A percentile compares a stretch with the other conserved stretches of the same genome.
Evolutionary conservation across 1,140 invertebrate species (phyloP).

Genomic region (Papilio polytes): DNA sequence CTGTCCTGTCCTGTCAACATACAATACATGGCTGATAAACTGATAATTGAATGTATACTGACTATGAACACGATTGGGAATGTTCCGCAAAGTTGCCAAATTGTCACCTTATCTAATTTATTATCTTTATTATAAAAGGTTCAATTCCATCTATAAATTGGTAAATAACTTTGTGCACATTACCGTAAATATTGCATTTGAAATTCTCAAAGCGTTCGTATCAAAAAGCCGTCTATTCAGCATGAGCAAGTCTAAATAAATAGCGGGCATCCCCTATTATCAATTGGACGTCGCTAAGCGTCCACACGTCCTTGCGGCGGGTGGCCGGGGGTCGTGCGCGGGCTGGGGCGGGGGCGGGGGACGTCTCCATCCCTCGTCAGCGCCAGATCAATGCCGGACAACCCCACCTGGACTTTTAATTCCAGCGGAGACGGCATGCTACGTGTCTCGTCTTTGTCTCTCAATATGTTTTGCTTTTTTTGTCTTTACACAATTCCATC

Average conservation of each 20-base stretch:
- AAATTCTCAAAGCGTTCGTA: conserved; percentile 28
- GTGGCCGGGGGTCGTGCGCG: conserved; percentile 35
- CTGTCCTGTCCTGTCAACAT: neutral
- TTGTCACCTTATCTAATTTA: no score
- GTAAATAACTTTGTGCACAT: neutral
- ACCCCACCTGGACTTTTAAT: conserved; percentile 77
- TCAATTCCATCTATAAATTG: neutral
- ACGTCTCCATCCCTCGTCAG: conserved; percentile 62
- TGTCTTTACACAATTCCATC: conserved; percentile 38
- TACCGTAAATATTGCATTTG: conserved; percentile 12
- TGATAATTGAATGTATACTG: neutral
- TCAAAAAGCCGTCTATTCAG: conserved; percentile 39
- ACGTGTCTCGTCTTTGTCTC: conserved; percentile 50
- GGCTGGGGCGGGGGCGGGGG: conserved; percentile 45
- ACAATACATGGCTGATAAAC: neutral
- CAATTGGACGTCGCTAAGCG: conserved; percentile 67
- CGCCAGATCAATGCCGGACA: conserved; percentile 74
- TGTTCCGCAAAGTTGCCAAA: neutral
- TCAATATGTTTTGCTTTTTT: conserved; percentile 42
- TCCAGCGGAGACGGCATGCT: conserved; percentile 61
- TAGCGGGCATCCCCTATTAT: conserved; percentile 58
- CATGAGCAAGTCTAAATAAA: conserved; percentile 50
- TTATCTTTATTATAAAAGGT: neutral
- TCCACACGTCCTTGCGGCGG: conserved; percentile 55
- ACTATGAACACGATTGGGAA: neutral